Conservation (phyloP, 2,888 invertebrate species). For the Eudasyphora cyanicolor region DNA sequence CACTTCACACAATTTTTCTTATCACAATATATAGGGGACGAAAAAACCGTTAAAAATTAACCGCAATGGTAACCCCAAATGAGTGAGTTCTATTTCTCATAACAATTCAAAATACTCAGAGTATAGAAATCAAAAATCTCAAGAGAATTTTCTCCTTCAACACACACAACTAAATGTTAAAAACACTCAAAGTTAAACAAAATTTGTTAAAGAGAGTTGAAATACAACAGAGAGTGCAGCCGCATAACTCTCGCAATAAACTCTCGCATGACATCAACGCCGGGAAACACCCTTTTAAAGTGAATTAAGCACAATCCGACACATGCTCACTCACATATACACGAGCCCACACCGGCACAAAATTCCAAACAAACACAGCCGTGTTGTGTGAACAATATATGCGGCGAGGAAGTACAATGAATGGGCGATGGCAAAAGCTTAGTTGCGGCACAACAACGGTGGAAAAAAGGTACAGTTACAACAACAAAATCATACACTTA, state of each 20-base stretch:
- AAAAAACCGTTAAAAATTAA: slow-evolving; percentile 53
- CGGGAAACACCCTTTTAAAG: slow-evolving; percentile 62
- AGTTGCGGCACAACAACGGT: slow-evolving; percentile 23
- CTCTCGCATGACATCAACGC: slow-evolving; percentile 55
- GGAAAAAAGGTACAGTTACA: slow-evolving; percentile 65
- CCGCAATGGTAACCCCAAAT: slow-evolving; percentile 46
- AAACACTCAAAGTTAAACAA: not conserved
- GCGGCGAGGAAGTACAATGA: slow-evolving; percentile 34
- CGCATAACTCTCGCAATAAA: not conserved
- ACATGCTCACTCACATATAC: not conserved
- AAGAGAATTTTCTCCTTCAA: slow-evolving; percentile 6
- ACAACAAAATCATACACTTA: slow-evolving; percentile 56
- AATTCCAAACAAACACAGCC: not conserved
- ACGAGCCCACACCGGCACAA: not conserved
- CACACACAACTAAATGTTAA: not conserved
- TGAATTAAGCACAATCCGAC: not conserved
- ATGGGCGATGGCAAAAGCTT: slow-evolving; percentile 16
- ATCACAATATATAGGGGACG: not conserved
- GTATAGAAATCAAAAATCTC: slow-evolving; percentile 25
- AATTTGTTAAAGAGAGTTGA: not conserved
- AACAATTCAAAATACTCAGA: not conserved
- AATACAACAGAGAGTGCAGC: not conserved
- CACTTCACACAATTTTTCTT: too few relatives aligned
- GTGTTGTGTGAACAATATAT: slow-evolving; percentile 1
- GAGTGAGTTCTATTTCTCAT: not conserved